A percentile compares a stretch with the other conserved stretches of the same genome.
Evolutionary conservation across 1,140 invertebrate genomes (phyloP).

Genomic region (Yoshiicerus persimilis): DNA sequence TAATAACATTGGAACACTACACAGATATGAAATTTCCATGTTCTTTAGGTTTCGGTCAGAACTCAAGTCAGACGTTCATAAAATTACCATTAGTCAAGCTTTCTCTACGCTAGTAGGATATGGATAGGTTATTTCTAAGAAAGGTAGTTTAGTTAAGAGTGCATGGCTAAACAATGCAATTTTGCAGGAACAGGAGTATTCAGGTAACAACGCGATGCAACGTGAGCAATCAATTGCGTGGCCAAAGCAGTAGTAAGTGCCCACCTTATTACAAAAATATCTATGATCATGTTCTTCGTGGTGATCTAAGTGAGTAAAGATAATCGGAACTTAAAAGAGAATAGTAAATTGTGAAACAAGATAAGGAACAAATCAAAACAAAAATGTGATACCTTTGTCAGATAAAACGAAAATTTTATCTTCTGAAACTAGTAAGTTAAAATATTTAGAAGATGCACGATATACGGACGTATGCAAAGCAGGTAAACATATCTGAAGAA

Average conservation of each 20-base stretch:
- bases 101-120: background rate
- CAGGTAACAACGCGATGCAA: too few species aligned
- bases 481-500: too few species aligned
- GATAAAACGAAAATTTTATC: background rate
- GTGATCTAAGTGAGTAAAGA: background rate
- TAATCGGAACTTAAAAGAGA: background rate
- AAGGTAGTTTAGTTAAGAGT: background rate
- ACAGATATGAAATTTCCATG: background rate
- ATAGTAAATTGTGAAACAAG: background rate
- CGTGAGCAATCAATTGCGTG: background rate
- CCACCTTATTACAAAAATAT: background rate
- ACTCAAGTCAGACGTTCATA: background rate
- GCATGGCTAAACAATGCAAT: background rate
- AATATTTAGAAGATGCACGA: too few species aligned
- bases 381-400: background rate
- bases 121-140: background rate
- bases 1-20: too few species aligned
- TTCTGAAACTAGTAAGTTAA: too few species aligned
- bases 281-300: background rate
- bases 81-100: background rate
- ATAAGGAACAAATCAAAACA: background rate
- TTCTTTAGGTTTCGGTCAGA: background rate
- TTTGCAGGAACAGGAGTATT: too few species aligned
- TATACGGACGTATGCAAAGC: too few species aligned
- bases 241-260: background rate